Base-by-base conservation (phyloP, 2,797 vertebrate species). In the Pelobates cultripes region DNA sequence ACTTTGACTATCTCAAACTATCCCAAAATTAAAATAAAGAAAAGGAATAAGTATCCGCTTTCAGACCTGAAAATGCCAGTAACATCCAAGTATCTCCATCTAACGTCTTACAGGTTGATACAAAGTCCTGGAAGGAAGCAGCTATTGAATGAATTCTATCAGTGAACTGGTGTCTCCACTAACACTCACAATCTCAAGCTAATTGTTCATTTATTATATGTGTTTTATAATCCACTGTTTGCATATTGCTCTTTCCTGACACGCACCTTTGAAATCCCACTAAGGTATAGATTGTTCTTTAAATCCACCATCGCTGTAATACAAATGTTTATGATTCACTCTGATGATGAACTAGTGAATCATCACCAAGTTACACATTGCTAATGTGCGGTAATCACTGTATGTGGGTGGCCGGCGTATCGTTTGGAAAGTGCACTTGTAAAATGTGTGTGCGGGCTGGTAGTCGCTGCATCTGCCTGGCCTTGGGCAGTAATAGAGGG, bases 151-250 rank as follows among this genome's bases (percentile, higher is more conserved):
- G 28, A 1, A 28, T 28, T 28, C 28, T 28, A 28, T 28, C 28
- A 28, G 28, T 28, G 28, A 28, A 28, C 28, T 28, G 28, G 28
- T 28, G 28, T 28, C 28, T 28, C 28, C 28, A 28, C 28, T 28
- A 28, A 28, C n/a, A n/a, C n/a, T n/a, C 28, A 28, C 28, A 28
- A 28, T 28, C 28, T 28, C 83, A 43, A 76, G 74, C 67, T 76
- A 83, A 83, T 79, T 83, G 77, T 78, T 71, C 77, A 70, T 79
- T 78, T 83, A 75, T 79, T 83, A 51, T 73, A 41, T 63, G 71
- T 70, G 40, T 73, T 68, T 75, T 61, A 43, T 43, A 61, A 78
- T 71, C 10, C 64, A 42, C 14, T 74, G 28, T 75, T 60, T 61
- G 42, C 10, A 74, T 73, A 43, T 68, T 28, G 7, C 17, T 13